A percentile compares a stretch with the other conserved stretches of the same genome.
These are phyloP conservation scores for Coregonus clupeaformis DNA, from an alignment of 2,113 vertebrate genomes.

Conservation along the genomic window DNA sequence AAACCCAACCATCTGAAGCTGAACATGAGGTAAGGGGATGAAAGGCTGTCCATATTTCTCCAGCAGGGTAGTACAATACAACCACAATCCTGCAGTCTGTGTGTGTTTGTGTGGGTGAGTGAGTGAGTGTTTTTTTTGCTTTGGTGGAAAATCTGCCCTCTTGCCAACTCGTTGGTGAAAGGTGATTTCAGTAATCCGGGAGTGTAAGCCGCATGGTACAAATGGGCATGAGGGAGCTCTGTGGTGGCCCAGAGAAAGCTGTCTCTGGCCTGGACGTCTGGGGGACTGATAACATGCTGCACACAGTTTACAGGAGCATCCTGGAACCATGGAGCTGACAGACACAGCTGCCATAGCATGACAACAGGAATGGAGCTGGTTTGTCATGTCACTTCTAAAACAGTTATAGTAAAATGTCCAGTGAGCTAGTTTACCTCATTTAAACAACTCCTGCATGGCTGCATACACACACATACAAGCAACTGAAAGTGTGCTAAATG, in stretches of 20 bases:
- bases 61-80: conserved; percentile 36
- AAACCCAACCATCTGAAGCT: conserved; percentile 44
- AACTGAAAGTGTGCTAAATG: too few relatives aligned
- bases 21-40: conserved; percentile 46
- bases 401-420: neutral
- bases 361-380: neutral
- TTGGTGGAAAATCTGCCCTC: conserved; percentile 58
- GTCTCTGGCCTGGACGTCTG: conserved; percentile 31
- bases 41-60: conserved; percentile 47
- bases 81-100: conserved; percentile 20
- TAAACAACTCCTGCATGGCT: neutral
- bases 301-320: conserved; percentile 19
- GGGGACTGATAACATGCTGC: conserved; percentile 61
- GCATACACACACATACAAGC: too few relatives aligned
- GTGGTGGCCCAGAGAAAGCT: conserved; percentile 39
- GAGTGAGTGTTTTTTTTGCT: conserved; percentile 32
- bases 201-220: conserved; percentile 71
- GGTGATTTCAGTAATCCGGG: conserved; percentile 74
- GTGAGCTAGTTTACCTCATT: neutral
- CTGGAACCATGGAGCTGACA: conserved; percentile 19
- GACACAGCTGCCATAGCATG: neutral
- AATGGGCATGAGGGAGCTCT: conserved; percentile 63
- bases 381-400: neutral
- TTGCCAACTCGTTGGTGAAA: conserved; percentile 60
- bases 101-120: conserved; percentile 15